phyloP scores from a whole-genome alignment of 2,113 vertebrate genomes.

The Puffinus mauretanicus region DNA sequence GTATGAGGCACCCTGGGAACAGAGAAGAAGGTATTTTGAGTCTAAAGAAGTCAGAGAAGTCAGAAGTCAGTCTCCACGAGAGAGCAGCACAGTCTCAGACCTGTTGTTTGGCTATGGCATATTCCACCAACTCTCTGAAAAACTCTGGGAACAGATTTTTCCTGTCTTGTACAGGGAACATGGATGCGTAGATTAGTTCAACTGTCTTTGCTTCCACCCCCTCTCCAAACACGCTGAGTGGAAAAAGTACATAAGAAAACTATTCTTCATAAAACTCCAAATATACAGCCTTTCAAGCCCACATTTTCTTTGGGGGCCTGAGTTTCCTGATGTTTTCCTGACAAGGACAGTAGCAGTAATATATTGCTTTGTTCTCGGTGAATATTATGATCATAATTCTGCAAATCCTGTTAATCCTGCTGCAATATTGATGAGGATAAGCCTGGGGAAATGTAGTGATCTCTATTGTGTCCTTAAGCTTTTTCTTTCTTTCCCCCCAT shows the following conservation, averaged over 20 bases:
- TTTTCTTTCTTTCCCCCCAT: accelerated
- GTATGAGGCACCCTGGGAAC: not conserved
- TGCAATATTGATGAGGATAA: not conserved
- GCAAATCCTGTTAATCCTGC: not conserved
- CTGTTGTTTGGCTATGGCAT: accelerated
- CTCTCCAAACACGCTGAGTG: accelerated
- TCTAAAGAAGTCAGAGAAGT: not conserved
- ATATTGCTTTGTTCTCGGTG: not conserved
- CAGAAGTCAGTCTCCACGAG: not conserved
- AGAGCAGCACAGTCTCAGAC: not conserved
- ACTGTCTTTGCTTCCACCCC: not conserved
- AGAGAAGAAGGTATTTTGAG: not conserved
- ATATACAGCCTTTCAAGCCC: not conserved
- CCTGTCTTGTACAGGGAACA: not conserved
- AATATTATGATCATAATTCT: not conserved
- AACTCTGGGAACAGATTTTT: not conserved
- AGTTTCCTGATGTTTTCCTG: not conserved
- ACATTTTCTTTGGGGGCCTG: not conserved
- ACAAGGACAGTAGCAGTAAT: not conserved
- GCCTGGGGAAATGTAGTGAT: not conserved
- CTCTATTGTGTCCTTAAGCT: not conserved
- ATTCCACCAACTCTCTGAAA: not conserved
- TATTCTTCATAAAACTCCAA: not conserved
- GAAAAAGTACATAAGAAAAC: not conserved
- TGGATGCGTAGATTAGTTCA: accelerated